Percentiles rank a stretch among this genome's conserved stretches.
Conservation (phyloP, 2,797 vertebrate genomes). For the Cyclopterus lumpus region DNA sequence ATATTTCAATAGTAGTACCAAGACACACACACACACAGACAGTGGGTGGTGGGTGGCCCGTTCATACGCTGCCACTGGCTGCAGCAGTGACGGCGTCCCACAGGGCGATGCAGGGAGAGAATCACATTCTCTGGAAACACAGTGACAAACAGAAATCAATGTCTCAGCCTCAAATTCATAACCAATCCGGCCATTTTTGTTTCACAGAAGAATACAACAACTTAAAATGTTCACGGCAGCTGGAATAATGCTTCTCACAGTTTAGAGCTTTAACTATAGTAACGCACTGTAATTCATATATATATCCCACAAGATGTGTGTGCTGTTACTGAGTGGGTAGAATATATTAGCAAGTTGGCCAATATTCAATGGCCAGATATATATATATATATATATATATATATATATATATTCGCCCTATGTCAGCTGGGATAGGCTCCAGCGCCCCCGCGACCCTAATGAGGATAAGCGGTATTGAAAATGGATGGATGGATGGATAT, state of each 20-base stretch:
- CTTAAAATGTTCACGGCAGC: not conserved
- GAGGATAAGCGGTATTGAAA: no score
- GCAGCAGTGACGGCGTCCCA: constrained; percentile 35
- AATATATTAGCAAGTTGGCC: not conserved
- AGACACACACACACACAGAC: constrained; percentile 17
- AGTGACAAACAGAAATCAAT: constrained; percentile 32
- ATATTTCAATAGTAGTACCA: constrained; percentile 48
- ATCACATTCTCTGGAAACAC: constrained; percentile 36
- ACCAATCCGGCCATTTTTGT: constrained; percentile 10
- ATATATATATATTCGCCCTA: no score
- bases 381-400: not conserved
- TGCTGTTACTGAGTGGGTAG: not conserved
- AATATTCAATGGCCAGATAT: not conserved
- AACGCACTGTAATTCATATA: not conserved
- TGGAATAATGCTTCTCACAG: not conserved
- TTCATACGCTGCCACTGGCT: constrained; percentile 49
- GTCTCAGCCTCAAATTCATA: constrained; percentile 16
- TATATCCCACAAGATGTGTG: not conserved
- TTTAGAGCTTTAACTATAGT: not conserved
- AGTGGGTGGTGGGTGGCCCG: constrained; percentile 32
- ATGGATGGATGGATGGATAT: no score
- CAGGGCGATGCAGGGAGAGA: constrained; percentile 44
- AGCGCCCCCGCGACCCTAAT: no score
- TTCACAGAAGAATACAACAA: not conserved
- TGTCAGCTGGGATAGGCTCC: no score